Evolutionary conservation across 2,113 vertebrate genomes (phyloP).

Genomic region (Alligator mississippiensis): DNA sequence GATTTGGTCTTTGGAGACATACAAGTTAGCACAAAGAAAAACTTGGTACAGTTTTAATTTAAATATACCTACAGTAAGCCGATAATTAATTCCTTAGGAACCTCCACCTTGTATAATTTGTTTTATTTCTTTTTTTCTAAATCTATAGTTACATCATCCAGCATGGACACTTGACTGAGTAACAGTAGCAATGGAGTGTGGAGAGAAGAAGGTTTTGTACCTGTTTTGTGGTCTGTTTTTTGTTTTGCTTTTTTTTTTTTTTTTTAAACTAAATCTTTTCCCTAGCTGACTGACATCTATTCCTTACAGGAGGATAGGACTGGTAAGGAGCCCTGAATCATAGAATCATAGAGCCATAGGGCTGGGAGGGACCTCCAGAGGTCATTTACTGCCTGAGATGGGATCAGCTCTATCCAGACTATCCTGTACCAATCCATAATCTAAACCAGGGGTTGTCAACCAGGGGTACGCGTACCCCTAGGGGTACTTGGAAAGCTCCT

Average conservation of each 20-base stretch:
- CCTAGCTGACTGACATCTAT: neutral
- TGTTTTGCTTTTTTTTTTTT: neutral
- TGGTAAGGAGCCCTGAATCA: neutral
- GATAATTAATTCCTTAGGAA: slow-evolving; percentile 17
- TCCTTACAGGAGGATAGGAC: neutral
- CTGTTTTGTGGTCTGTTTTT: neutral
- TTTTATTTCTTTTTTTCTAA: slow-evolving; percentile 6
- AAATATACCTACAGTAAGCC: neutral
- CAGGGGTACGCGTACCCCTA: too few relatives aligned
- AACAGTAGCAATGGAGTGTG: neutral
- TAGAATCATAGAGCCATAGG: too few relatives aligned
- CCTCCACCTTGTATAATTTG: neutral
- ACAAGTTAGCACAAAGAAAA: slow-evolving; percentile 40
- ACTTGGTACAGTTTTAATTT: slow-evolving; percentile 25
- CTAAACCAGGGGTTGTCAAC: too few relatives aligned
- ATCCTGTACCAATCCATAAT: too few relatives aligned
- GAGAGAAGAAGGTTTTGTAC: neutral
- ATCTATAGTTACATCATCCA: neutral
- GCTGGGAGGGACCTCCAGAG: too few relatives aligned
- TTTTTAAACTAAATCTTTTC: neutral
- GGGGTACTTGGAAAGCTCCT: too few relatives aligned
- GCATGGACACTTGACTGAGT: neutral
- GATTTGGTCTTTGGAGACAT: slow-evolving; percentile 44
- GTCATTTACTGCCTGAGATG: too few relatives aligned
- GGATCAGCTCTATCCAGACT: too few relatives aligned